Evolutionary conservation across 2,797 vertebrate species (phyloP).

Genomic region (Euthynnus affinis): DNA sequence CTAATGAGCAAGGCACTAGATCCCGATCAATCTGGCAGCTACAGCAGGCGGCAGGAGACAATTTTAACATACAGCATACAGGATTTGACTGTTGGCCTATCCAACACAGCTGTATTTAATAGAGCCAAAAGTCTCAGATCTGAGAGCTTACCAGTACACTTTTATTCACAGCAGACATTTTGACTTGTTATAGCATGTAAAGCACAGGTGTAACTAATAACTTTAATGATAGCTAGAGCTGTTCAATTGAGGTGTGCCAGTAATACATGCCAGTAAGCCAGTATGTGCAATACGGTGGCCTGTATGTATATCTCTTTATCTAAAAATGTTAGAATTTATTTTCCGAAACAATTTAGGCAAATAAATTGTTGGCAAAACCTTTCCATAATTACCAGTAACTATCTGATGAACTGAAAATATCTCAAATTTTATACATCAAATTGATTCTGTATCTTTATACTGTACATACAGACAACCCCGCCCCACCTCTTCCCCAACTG

Average conservation of each 20-base stretch:
- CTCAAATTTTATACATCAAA: not conserved
- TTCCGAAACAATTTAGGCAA: not conserved
- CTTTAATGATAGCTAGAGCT: not conserved
- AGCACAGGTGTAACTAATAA: constrained; percentile 21
- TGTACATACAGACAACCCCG: not conserved
- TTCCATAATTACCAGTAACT: not conserved
- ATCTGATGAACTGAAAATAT: constrained; percentile 6
- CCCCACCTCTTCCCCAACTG: not conserved
- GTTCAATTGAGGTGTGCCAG: not conserved
- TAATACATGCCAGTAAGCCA: not conserved
- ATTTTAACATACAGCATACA: not conserved
- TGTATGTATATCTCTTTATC: not conserved
- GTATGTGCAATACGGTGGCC: not conserved
- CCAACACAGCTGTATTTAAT: constrained; percentile 16
- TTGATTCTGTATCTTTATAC: not conserved
- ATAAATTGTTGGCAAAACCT: not conserved
- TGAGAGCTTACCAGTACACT: constrained; percentile 5
- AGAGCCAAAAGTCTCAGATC: not conserved
- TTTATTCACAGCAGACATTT: not conserved
- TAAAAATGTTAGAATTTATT: not conserved
- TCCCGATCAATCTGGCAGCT: not conserved
- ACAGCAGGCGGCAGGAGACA: not conserved
- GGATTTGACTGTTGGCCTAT: not conserved
- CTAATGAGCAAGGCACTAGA: not conserved
- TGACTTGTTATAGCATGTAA: not conserved